Conservation (phyloP, 2,888 invertebrate genomes). For the Drosophila prostipennis region DNA sequence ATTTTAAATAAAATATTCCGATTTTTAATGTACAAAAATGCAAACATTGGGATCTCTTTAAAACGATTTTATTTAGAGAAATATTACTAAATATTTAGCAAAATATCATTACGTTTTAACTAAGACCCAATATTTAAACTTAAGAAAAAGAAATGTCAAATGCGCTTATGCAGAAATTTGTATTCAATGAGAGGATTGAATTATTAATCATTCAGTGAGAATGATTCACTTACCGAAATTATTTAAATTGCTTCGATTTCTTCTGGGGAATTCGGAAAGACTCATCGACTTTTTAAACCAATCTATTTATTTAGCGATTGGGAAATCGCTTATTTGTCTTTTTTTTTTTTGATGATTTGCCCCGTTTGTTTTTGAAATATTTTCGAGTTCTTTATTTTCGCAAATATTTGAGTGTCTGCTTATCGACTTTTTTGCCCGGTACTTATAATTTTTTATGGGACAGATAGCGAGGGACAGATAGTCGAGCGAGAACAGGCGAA, state of each 20-base stretch:
- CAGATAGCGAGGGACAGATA: constrained; percentile 20
- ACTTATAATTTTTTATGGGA: constrained; percentile 9
- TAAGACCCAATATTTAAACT: too few relatives aligned
- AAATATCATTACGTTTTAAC: too few relatives aligned
- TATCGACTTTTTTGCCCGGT: constrained; percentile 1
- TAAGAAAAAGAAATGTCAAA: too few relatives aligned
- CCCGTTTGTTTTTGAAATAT: constrained; percentile 9
- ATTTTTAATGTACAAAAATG: too few relatives aligned
- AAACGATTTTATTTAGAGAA: too few relatives aligned
- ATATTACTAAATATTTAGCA: too few relatives aligned
- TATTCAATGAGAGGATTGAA: too few relatives aligned
- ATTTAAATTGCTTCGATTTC: not conserved
- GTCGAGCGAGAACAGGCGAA: constrained; percentile 7
- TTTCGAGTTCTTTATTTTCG: constrained; percentile 9
- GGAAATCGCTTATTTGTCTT: constrained; percentile 12
- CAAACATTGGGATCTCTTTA: too few relatives aligned
- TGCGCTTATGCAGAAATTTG: too few relatives aligned
- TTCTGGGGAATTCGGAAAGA: not conserved
- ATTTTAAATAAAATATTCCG: too few relatives aligned
- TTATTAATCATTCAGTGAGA: too few relatives aligned
- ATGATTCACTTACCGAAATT: too few relatives aligned
- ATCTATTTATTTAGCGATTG: constrained; percentile 23
- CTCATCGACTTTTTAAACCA: not conserved
- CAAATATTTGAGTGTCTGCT: constrained; percentile 26
- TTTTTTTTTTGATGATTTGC: not conserved